Evolutionary conservation across 1,140 invertebrate species (phyloP), one percentile per base, ranked within the genome.

Genomic region (Aplysia californica): DNA sequence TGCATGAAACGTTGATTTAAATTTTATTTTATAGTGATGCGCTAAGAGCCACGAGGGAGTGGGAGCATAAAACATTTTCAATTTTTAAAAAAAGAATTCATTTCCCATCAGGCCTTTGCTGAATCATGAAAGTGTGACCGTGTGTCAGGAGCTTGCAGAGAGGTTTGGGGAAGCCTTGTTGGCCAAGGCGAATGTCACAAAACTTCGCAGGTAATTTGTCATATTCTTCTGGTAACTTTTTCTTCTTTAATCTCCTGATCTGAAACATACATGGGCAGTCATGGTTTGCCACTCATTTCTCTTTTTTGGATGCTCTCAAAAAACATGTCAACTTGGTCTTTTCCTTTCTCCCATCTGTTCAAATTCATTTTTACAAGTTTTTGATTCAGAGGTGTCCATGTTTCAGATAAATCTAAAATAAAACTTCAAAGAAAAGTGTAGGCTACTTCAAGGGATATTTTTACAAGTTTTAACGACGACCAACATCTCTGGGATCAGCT

Each of bases 111-210:
- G 38, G 20, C 55, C 35, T 5, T 23, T 31, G 29, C 38, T 29
- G 36, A 26, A 41, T 76, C 36, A 26, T 56, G n/a, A 26, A 77
- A 35, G 15, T 50, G 56, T 31, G 33, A 20, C 0, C 20, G 38
- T 41, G 29, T 77, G n/a, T 59, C 65, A 44, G 15, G 39, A 35
- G 21, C 23, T 36, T 4, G 21, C 23, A 15, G 31, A 68, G 21
- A 55, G 74, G 31, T 31, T 64, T 36, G 35, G 50, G 26, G 26
- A 39, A 59, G 39, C 79, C 71, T 75, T 84, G 59, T 35, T 36
- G 26, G 31, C 21, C 20, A 21, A 26, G 36, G 38, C 26, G 35
- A 26, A n/a, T 70, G n/a, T 58, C 15, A 23, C n/a, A 26, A 15
- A 41, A 33, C 33, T 6, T 29, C 39, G 58, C 29, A 38, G 26